phyloP scores from a whole-genome alignment of 2,888 invertebrate genomes.

The Megamerina dolium region DNA sequence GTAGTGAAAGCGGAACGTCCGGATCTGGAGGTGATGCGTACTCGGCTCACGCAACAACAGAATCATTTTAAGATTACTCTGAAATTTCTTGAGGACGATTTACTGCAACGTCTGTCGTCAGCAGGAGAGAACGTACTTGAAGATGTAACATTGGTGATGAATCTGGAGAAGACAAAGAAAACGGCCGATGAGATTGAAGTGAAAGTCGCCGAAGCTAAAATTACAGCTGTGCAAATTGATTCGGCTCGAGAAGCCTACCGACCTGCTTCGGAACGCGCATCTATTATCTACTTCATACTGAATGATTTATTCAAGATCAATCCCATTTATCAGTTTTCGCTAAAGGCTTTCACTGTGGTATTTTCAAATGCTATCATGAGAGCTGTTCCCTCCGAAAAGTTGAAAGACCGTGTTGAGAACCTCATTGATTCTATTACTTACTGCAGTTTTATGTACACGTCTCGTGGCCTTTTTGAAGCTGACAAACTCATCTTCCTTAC shows the following conservation, averaged over 20 bases:
- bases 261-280: slow-evolving; percentile 78
- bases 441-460: slow-evolving; percentile 80
- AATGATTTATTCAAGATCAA: slow-evolving; percentile 89
- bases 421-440: slow-evolving; percentile 84
- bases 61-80: slow-evolving; percentile 91
- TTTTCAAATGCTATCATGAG: slow-evolving; percentile 71
- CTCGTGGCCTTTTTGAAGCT: slow-evolving; percentile 82
- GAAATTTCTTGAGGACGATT: slow-evolving; percentile 85
- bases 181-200: slow-evolving; percentile 85
- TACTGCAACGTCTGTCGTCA: slow-evolving; percentile 77
- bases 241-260: slow-evolving; percentile 84
- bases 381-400: slow-evolving; percentile 63
- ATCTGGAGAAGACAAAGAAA: slow-evolving; percentile 87
- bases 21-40: slow-evolving; percentile 77
- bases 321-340: slow-evolving; percentile 91
- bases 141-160: slow-evolving; percentile 83
- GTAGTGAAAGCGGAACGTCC: slow-evolving; percentile 91
- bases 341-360: slow-evolving; percentile 89
- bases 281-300: slow-evolving; percentile 86
- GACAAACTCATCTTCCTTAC: slow-evolving; percentile 88
- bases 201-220: slow-evolving; percentile 80
- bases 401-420: slow-evolving; percentile 66
- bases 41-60: slow-evolving; percentile 82
- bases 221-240: slow-evolving; percentile 82
- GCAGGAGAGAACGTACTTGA: slow-evolving; percentile 89